Evolutionary conservation across 2,797 vertebrate species (phyloP), one percentile per base, ranked within the genome.

Genomic region (Acridotheres tristis): DNA sequence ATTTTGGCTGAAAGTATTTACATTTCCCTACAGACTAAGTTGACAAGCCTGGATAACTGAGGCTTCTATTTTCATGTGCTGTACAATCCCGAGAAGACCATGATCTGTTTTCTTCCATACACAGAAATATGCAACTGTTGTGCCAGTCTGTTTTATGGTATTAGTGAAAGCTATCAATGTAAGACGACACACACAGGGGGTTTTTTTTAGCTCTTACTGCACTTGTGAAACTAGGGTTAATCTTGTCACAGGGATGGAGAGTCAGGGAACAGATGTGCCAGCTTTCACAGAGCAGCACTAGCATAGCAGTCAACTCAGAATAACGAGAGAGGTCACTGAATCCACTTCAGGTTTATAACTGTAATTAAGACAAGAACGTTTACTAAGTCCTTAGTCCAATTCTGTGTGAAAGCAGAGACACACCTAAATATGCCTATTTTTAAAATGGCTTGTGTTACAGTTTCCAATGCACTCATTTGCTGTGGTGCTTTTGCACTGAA

Each of bases 1-100:
- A 43, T 85, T 96, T 93, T 91, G 59, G 51, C 65, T 82, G 45
- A 75, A 83, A 38, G 17, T 51, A 67, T 91, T 93, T 89, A 76
- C 26, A 34, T 48, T 58, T 72, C 73, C 59, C 53, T 77, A 53
- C n/a, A 86, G 73, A 74, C 55, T 32, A 63, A 71, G 57, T 66
- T 94, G 66, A 61, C 51, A 94, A 88, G 55, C 38, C 47, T 88
- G 23, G 18, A n/a, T 91, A 67, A 82, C 72, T 83, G 80, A 86
- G 55, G 25, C 27, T 92, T 72, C 63, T 91, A 13, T 85, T 97
- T 97, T 89, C 5, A 4, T 89, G 73, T 81, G 40, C 43, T 88
- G 20, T 40, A 40, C 38, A 72, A 11, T 85, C 68, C 62, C 66
- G 55, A 63, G 25, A 91, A 65, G 59, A 71, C n/a, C 62, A 38